Conservation (phyloP, 2,113 vertebrate genomes). For the Ictalurus furcatus region DNA sequence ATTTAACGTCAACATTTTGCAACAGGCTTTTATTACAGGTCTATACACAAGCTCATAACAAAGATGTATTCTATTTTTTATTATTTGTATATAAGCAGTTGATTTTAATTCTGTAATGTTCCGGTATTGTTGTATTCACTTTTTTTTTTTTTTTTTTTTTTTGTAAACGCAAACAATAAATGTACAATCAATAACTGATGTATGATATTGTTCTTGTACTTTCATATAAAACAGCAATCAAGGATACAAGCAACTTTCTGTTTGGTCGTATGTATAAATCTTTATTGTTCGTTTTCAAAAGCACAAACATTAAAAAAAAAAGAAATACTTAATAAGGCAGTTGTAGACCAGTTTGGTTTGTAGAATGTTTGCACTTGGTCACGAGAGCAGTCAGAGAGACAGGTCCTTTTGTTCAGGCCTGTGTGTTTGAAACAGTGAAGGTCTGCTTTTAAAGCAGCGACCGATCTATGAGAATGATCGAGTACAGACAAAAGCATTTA, state of each 20-base stretch:
- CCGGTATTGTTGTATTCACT: slow-evolving; percentile 63
- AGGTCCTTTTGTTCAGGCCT: slow-evolving; percentile 46
- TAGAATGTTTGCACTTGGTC: slow-evolving; percentile 41
- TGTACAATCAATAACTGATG: slow-evolving; percentile 41
- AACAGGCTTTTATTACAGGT: slow-evolving; percentile 41
- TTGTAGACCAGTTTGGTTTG: slow-evolving; percentile 66
- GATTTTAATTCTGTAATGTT: slow-evolving; percentile 60
- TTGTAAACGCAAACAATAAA: slow-evolving; percentile 64
- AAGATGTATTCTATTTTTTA: slow-evolving; percentile 97
- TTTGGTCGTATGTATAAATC: slow-evolving; percentile 53
- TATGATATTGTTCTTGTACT: background rate
- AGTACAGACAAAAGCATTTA: slow-evolving; percentile 33
- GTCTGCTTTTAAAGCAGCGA: slow-evolving; percentile 26
- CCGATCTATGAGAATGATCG: background rate
- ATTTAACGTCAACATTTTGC: slow-evolving; percentile 18
- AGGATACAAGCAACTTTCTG: background rate
- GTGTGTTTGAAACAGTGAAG: slow-evolving; percentile 51
- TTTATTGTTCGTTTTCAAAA: slow-evolving; percentile 70
- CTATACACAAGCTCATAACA: slow-evolving; percentile 61
- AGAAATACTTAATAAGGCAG: slow-evolving; percentile 72
- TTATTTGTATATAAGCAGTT: slow-evolving; percentile 81
- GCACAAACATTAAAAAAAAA: slow-evolving; percentile 70
- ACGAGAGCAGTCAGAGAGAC: slow-evolving; percentile 50
- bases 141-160: slow-evolving; percentile 59
- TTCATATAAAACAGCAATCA: background rate